Percentiles rank a stretch among this genome's conserved stretches.
These are phyloP conservation scores for Apolygus lucorum DNA, from an alignment of 1,140 invertebrate genomes.

Conservation along the genomic window DNA sequence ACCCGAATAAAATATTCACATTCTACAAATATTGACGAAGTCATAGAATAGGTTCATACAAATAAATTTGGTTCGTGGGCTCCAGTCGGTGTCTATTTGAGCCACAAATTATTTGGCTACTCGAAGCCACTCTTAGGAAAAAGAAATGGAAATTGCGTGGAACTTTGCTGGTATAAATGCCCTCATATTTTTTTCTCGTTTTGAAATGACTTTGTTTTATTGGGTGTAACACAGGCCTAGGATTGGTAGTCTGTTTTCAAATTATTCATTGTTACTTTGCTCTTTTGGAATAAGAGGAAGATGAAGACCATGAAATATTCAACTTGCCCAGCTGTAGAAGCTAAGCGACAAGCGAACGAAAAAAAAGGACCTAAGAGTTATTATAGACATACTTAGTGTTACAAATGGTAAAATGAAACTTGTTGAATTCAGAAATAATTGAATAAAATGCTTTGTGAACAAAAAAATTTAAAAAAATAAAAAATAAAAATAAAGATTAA, in stretches of 20 bases:
- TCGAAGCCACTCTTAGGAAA: too few relatives aligned
- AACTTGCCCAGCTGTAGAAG: not conserved
- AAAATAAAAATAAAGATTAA: too few relatives aligned
- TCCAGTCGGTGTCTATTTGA: too few relatives aligned
- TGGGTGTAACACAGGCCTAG: not conserved
- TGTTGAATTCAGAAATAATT: not conserved
- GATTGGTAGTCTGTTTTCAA: not conserved
- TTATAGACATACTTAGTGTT: not conserved
- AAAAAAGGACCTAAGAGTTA: not conserved
- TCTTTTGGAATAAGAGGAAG: not conserved
- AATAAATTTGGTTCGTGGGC: too few relatives aligned
- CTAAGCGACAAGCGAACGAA: not conserved
- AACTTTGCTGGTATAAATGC: conserved; percentile 14
- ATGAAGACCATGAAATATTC: not conserved
- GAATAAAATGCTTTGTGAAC: conserved; percentile 25
- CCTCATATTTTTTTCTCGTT: conserved; percentile 24
- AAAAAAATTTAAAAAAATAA: too few relatives aligned
- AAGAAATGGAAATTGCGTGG: too few relatives aligned
- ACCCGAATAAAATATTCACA: too few relatives aligned
- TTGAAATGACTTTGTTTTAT: conserved; percentile 24
- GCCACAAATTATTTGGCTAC: too few relatives aligned
- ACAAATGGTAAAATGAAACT: not conserved
- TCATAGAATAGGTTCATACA: too few relatives aligned
- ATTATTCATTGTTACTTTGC: not conserved
- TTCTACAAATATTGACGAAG: too few relatives aligned